Base-by-base conservation (phyloP, 2,113 vertebrate genomes). In the Nesoenas mayeri region DNA sequence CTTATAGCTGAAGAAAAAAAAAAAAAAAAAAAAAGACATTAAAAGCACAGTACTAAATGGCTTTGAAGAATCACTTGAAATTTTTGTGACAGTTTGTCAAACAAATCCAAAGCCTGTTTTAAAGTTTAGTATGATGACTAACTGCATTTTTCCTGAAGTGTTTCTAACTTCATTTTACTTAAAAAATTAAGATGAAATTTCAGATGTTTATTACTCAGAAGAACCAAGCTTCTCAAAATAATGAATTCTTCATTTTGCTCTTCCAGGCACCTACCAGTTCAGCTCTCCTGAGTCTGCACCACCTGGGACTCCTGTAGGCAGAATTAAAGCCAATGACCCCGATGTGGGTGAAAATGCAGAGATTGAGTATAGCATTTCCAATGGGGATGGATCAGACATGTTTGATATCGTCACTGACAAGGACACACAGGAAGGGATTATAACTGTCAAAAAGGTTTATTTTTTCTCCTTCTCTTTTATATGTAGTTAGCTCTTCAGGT, bases 371-470 rank as follows among this genome's bases (percentile, higher is more conserved):
- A 98, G 96, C 58, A 98, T 99, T 17, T 98, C 98, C 12, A 98
- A 97, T 17, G 98, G 98, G 57, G 98, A 99, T 24, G 98, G 98
- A 58, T 98, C 99, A 56, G 98, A 99, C 62, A 96, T 97, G 86
- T 99, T 99, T 94, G 98, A 98, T 88, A 98, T 99, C 56, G 60
- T 98, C 96, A 99, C 99, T 44, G 99, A 99, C 97, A 98, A 99
- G 95, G 97, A 98, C 42, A 99, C 99, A 40, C 99, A 99, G 92
- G 99, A 99, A 97, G 99, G 99, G 79, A 98, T 99, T 91, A 98
- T 99, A 97, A 98, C 98, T 81, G 98, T 99, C 93, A 99, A 99
- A 98, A 98, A 99, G 98, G 99, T 99, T 95, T 96, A 87, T 91
- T 84, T 88, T 50, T 70, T 11, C 60, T 94, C 78, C 79, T 62